These are phyloP conservation scores for Drusus annulatus DNA, from an alignment of 1,140 invertebrate genomes.

Conservation along the genomic window DNA sequence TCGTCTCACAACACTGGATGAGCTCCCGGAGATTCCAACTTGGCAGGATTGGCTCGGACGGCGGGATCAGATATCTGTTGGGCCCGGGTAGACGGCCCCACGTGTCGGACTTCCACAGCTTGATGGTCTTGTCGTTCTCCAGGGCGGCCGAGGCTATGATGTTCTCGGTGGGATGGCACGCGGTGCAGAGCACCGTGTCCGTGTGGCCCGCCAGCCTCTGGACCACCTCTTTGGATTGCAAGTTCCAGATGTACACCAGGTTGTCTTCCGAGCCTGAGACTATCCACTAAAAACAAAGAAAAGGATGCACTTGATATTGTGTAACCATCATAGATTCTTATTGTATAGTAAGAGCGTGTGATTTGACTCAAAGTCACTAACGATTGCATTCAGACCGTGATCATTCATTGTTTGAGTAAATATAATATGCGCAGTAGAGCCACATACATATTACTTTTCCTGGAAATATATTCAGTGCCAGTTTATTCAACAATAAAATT, in stretches of 20 bases:
- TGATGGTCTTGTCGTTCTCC: conserved; percentile 99
- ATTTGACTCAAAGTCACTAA: background rate
- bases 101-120: conserved; percentile 98
- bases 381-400: background rate
- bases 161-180: conserved; percentile 98
- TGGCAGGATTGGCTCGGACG: no score
- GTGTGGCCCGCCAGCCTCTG: conserved; percentile 97
- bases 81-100: conserved; percentile 68
- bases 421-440: no score
- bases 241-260: conserved; percentile 99
- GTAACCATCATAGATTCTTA: no score
- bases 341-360: background rate
- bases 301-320: no score
- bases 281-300: conserved; percentile 87
- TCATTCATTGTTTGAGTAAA: background rate
- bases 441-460: no score
- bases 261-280: conserved; percentile 99
- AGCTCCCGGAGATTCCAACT: no score
- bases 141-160: conserved; percentile 99
- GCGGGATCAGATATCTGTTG: no score
- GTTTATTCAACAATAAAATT: no score
- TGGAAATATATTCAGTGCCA: no score
- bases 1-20: no score
- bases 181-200: conserved; percentile 97
- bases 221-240: conserved; percentile 99